Evolutionary conservation across 2,888 invertebrate genomes (phyloP), one percentile per base, ranked within the genome.

Genomic region (Netelia melanura): DNA sequence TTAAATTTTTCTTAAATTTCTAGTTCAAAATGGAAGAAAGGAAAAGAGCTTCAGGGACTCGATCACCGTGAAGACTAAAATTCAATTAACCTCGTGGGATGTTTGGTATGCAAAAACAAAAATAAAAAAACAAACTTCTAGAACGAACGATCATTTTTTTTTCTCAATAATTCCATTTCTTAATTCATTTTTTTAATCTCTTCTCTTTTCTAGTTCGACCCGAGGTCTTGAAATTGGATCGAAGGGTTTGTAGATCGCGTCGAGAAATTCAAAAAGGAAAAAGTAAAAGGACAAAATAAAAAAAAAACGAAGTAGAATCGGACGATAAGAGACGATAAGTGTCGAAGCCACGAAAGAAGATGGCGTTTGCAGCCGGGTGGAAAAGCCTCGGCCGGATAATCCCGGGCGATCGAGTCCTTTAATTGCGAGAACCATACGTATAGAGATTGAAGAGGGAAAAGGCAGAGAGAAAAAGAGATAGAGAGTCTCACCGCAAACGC

Each of bases 301-400:
- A n/a, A 56, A n/a, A 44, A 48, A 72, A 58, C 2, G 2, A 58
- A 58, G 58, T 58, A 58, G 58, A 58, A 21, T 9, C 21, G 21
- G 8, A 58, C 17, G 21, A 58, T 21, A 10, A 61, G 3, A 3
- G 54, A 38, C 43, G 65, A 68, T 58, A 62, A 48, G 74, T 54
- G 52, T 83, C 38, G n/a, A 68, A 72, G 77, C 54, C 56, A 62
- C 38, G 70, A 71, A 68, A 44, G 43, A 38, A 61, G 67, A 23
- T 71, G 78, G 23, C 70, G 61, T 70, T 74, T 83, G 52, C 72
- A 74, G 67, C 52, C 17, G 21, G 72, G 38, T 38, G 62, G 83
- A 48, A 23, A 77, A 72, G 79, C 82, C 71, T 54, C 52, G 68
- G 83, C 54, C 74, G 74, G 74, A 74, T 78, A 78, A 83, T 74